phyloP scores from a whole-genome alignment of 1,140 invertebrate genomes.

The Drosophila dunni region DNA sequence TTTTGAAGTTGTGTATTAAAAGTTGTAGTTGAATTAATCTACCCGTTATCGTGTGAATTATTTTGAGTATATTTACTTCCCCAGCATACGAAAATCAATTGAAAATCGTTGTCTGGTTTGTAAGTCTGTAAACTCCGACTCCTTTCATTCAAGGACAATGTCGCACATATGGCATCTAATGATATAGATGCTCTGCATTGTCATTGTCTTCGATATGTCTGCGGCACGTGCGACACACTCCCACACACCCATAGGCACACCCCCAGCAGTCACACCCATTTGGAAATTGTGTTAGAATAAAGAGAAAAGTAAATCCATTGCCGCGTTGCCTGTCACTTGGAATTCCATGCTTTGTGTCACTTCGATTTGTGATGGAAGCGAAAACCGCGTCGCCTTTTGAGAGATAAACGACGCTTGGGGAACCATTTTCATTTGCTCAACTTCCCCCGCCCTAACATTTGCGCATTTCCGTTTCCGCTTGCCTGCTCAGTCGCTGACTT shows the following conservation, averaged over 20 bases:
- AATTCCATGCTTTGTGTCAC: slow-evolving; percentile 39
- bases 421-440: slow-evolving; percentile 68
- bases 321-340: not conserved
- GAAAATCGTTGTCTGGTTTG: slow-evolving; percentile 15
- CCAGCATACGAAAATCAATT: slow-evolving; percentile 33
- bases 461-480: slow-evolving; percentile 75
- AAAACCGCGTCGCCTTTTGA: slow-evolving; percentile 26
- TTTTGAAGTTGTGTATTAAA: not conserved
- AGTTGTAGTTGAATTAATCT: not conserved
- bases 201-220: slow-evolving; percentile 53
- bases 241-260: too few relatives aligned
- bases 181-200: slow-evolving; percentile 42
- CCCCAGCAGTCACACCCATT: not conserved
- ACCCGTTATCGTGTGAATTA: not conserved
- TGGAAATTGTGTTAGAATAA: slow-evolving; percentile 1
- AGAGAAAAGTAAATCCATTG: slow-evolving; percentile 26
- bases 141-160: not conserved
- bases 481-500: slow-evolving; percentile 35
- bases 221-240: slow-evolving; percentile 35
- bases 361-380: slow-evolving; percentile 25
- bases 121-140: not conserved
- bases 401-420: slow-evolving; percentile 64
- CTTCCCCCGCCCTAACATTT: slow-evolving; percentile 51
- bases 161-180: slow-evolving; percentile 46
- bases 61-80: not conserved